Conservation (phyloP, 2,888 invertebrate genomes). For the Anthrax anthrax region DNA sequence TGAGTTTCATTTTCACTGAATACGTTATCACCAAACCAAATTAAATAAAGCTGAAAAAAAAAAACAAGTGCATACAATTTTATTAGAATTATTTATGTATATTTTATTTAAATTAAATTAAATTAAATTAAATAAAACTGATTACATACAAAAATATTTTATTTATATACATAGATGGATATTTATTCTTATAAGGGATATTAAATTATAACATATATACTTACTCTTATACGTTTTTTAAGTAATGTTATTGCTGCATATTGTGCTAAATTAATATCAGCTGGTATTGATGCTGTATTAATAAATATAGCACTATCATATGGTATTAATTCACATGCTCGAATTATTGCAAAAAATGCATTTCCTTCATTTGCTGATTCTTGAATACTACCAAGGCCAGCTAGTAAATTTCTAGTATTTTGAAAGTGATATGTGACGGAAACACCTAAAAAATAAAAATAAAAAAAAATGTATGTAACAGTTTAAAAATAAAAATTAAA, state of each 20-base stretch:
- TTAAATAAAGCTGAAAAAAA: slow-evolving; percentile 31
- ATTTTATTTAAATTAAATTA: not conserved
- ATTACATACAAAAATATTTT: too few relatives aligned
- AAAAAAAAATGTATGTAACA: not conserved
- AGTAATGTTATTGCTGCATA: slow-evolving; percentile 33
- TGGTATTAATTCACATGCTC: slow-evolving; percentile 45
- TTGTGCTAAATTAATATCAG: slow-evolving; percentile 37
- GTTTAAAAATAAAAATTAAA: too few relatives aligned
- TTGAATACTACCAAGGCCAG: slow-evolving; percentile 31
- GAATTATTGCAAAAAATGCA: slow-evolving; percentile 43
- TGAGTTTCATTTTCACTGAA: slow-evolving; percentile 32
- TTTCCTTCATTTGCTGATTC: slow-evolving; percentile 34
- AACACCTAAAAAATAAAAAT: slow-evolving; percentile 18
- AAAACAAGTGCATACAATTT: not conserved
- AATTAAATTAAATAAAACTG: too few relatives aligned
- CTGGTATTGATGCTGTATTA: slow-evolving; percentile 41
- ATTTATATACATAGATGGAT: too few relatives aligned
- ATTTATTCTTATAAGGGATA: too few relatives aligned
- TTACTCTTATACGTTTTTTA: slow-evolving; percentile 36
- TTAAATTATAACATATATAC: slow-evolving; percentile 1
- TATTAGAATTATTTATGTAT: not conserved
- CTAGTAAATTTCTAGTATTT: slow-evolving; percentile 30
- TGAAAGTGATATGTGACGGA: slow-evolving; percentile 31
- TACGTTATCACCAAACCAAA: slow-evolving; percentile 36
- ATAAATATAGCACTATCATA: slow-evolving; percentile 48